Percentiles rank a stretch among this genome's conserved stretches.
Evolutionary conservation across 2,113 vertebrate genomes (phyloP).

Genomic region (Nerophis ophidion): DNA sequence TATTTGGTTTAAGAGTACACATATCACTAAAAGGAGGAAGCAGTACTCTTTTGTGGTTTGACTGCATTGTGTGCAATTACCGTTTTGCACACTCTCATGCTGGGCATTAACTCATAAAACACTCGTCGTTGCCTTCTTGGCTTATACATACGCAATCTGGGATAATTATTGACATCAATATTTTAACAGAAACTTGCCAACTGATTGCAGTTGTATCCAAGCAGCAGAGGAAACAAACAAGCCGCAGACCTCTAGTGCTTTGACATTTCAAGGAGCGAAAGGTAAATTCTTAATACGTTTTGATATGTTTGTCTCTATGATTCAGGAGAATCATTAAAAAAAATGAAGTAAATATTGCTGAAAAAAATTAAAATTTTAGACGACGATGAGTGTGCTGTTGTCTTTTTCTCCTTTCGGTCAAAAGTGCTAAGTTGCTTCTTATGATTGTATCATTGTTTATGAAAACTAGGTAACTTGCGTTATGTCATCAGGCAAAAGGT

Average conservation of each 20-base stretch:
- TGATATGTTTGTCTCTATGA: too few species aligned
- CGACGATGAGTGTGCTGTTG: too few species aligned
- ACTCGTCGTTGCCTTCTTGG: not conserved
- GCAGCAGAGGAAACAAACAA: not conserved
- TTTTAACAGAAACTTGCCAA: not conserved
- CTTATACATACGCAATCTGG: conserved; percentile 22
- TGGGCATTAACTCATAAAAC: not conserved
- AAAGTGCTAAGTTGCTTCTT: too few species aligned
- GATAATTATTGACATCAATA: not conserved
- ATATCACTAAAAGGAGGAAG: not conserved
- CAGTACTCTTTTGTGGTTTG: not conserved
- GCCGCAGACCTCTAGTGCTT: not conserved
- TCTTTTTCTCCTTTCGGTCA: too few species aligned
- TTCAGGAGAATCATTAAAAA: too few species aligned
- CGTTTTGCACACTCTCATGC: not conserved
- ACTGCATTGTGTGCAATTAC: not conserved
- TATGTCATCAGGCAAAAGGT: too few species aligned
- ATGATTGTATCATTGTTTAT: too few species aligned
- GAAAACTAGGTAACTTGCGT: too few species aligned
- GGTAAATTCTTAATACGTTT: conserved; percentile 2
- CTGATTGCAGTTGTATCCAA: not conserved
- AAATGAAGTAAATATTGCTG: too few species aligned
- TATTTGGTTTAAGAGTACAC: too few species aligned
- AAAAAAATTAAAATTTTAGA: too few species aligned
- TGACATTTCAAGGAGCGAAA: conserved; percentile 1